Percentiles rank a stretch among this genome's conserved stretches.
Conservation (phyloP, 1,140 invertebrate genomes). For the Macrocentrus cingulum region DNA sequence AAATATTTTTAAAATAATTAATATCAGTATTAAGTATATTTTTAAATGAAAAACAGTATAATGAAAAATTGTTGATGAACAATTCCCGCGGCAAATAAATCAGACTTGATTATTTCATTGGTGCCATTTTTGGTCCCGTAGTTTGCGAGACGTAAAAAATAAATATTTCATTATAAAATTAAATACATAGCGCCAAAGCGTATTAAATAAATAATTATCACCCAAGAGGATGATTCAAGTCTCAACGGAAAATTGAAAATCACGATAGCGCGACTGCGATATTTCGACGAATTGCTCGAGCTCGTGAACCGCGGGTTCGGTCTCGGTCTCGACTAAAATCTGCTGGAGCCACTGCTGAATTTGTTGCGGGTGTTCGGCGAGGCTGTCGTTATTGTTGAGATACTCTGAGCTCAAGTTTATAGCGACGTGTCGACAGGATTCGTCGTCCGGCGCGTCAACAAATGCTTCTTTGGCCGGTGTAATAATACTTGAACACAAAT, state of each 20-base stretch:
- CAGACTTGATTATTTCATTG: conserved; percentile 4
- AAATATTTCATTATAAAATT: not conserved
- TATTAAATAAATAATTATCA: not conserved
- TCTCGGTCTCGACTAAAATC: conserved; percentile 61
- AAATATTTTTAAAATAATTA: too few relatives aligned
- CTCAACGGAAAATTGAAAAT: conserved; percentile 62
- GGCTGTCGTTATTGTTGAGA: conserved; percentile 15
- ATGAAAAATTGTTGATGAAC: not conserved
- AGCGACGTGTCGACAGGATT: not conserved
- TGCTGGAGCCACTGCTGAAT: conserved; percentile 63
- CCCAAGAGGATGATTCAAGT: conserved; percentile 53
- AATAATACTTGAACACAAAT: conserved; percentile 7
- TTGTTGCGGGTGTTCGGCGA: conserved; percentile 55
- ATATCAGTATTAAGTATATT: too few relatives aligned
- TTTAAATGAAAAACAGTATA: not conserved
- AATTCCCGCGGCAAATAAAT: not conserved
- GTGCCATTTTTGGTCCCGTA: conserved; percentile 12
- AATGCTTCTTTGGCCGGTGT: not conserved
- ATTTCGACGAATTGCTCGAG: conserved; percentile 58
- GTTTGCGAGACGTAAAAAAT: too few relatives aligned
- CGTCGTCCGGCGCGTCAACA: not conserved
- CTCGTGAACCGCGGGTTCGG: conserved; percentile 58
- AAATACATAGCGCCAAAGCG: not conserved
- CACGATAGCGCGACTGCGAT: conserved; percentile 57
- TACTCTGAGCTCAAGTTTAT: not conserved